Evolutionary conservation across 1,140 invertebrate species (phyloP), one percentile per base, ranked within the genome.

Genomic region (Achatina immaculata): DNA sequence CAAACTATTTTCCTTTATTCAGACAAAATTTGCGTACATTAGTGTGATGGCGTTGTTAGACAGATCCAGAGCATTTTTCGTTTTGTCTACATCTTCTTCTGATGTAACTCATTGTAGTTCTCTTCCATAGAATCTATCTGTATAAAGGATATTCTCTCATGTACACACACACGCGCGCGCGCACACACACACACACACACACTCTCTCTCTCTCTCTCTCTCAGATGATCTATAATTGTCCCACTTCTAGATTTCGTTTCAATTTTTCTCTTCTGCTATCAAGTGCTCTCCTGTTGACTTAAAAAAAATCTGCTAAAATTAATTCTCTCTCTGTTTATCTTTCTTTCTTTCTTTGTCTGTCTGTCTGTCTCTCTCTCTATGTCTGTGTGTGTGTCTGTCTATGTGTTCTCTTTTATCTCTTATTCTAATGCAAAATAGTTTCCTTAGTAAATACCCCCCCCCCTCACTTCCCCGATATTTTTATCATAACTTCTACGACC

Each of bases 201-300:
- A 66, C 62, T n/a, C 62, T 16, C 28, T 9, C 62, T 66, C 19
- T 28, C 31, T 51, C 28, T n/a, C 62, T n/a, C 62, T 9, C 62
- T n/a, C 62, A 14, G 9, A 66, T 31, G 31, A 11, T 51, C 48
- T 51, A 11, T 51, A 11, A 14, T 24, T 51, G 48, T 62, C 75
- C 16, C 75, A 7, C 75, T 62, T 38, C 45, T 43, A 62, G 48
- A 62, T 55, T 77, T 31, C 62, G 24, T 77, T 38, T 77, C 38
- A n/a, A n/a, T 51, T 45, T 51, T 36, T 31, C 75, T n/a, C n/a
- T n/a, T n/a, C n/a, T n/a, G n/a, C n/a, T n/a, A n/a, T n/a, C n/a
- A n/a, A n/a, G n/a, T n/a, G n/a, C n/a, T n/a, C n/a, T n/a, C n/a
- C n/a, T n/a, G n/a, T n/a, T n/a, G n/a, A n/a, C n/a, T n/a, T n/a